These are phyloP conservation scores for Isoperla grammatica DNA, from an alignment of 2,888 invertebrate genomes.

Conservation along the genomic window DNA sequence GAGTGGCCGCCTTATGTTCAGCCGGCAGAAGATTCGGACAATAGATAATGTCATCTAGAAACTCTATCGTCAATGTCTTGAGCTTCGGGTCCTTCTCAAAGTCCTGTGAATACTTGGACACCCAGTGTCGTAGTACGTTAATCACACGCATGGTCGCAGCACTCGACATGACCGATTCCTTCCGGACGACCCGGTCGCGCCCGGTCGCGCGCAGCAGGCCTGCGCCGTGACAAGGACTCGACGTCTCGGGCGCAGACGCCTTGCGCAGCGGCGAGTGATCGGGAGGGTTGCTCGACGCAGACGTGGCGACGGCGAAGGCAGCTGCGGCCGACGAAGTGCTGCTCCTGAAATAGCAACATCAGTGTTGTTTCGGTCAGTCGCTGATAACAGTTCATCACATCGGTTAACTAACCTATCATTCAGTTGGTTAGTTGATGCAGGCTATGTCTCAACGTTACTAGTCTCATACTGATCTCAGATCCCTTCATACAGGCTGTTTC, in stretches of 20 bases:
- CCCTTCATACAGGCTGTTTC: no score
- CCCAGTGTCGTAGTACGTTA: constrained; percentile 87
- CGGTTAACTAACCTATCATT: no score
- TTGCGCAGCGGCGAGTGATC: constrained; percentile 49
- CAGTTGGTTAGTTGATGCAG: no score
- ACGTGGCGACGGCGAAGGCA: constrained; percentile 88
- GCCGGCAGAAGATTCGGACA: constrained; percentile 78
- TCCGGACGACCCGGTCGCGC: constrained; percentile 51
- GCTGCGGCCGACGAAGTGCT: constrained; percentile 82
- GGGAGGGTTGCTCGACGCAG: constrained; percentile 76
- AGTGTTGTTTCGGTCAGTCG: background rate
- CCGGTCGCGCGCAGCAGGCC: constrained; percentile 40
- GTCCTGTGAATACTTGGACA: constrained; percentile 82
- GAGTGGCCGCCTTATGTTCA: constrained; percentile 84
- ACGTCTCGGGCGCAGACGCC: constrained; percentile 19
- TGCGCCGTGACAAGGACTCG: constrained; percentile 30
- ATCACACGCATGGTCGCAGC: constrained; percentile 92
- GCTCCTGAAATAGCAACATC: constrained; percentile 50
- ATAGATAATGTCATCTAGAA: constrained; percentile 80
- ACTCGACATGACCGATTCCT: constrained; percentile 78
- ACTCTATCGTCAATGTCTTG: constrained; percentile 72
- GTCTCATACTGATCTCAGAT: no score
- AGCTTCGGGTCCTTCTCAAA: constrained; percentile 73
- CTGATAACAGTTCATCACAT: no score
- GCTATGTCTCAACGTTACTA: no score